Evolutionary conservation across 2,888 invertebrate species (phyloP).

Genomic region (Oligia strigilis): DNA sequence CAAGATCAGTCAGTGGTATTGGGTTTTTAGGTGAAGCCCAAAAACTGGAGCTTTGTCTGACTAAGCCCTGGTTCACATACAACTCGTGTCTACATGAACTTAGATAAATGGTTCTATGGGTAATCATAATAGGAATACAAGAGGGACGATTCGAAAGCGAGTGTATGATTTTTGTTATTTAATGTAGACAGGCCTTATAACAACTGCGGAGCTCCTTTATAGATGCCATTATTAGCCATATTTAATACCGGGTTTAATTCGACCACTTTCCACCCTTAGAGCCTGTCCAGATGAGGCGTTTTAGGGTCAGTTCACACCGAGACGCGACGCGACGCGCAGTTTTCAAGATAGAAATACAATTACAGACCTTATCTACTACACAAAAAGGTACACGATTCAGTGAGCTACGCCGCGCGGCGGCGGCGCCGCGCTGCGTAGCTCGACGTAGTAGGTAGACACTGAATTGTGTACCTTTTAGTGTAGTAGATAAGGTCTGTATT

Average conservation of each 20-base stretch:
- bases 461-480: too few relatives aligned
- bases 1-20: background rate
- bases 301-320: too few relatives aligned
- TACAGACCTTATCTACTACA: too few relatives aligned
- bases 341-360: too few relatives aligned
- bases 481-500: too few relatives aligned
- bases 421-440: too few relatives aligned
- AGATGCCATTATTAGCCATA: background rate
- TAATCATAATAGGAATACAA: background rate
- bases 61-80: background rate
- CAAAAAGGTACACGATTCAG: too few relatives aligned
- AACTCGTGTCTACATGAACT: background rate
- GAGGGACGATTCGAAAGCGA: background rate
- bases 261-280: too few relatives aligned
- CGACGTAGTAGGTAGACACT: too few relatives aligned
- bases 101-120: background rate
- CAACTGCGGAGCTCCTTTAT: background rate
- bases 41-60: background rate
- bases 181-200: background rate
- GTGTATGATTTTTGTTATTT: background rate
- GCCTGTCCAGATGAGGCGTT: too few relatives aligned
- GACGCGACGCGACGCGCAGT: too few relatives aligned
- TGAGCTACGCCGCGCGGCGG: too few relatives aligned
- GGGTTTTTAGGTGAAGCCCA: background rate
- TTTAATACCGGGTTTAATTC: background rate